phyloP scores from a whole-genome alignment of 2,888 invertebrate genomes.

The Agrilus cyanescens region DNA sequence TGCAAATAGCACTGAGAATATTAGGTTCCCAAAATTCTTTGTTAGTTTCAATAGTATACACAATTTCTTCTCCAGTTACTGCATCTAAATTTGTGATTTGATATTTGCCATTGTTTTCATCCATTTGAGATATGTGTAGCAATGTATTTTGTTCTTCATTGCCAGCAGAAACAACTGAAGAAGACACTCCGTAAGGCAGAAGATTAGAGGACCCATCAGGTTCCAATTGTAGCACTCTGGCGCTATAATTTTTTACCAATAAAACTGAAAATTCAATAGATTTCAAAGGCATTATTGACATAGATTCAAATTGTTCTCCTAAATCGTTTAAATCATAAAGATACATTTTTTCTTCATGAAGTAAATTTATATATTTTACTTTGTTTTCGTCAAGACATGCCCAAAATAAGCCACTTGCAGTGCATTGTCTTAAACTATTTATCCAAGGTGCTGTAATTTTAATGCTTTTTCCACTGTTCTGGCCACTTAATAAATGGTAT shows the following conservation, averaged over 20 bases:
- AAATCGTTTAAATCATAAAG: too few relatives aligned
- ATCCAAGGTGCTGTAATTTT: conserved; percentile 54
- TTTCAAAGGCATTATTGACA: conserved; percentile 18
- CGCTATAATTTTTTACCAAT: conserved; percentile 20
- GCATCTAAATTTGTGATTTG: conserved; percentile 20
- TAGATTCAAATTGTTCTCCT: conserved; percentile 16
- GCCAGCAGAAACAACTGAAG: conserved; percentile 26
- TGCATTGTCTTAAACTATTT: conserved; percentile 37
- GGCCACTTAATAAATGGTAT: conserved; percentile 49
- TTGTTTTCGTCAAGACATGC: conserved; percentile 46
- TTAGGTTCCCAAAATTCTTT: conserved; percentile 4
- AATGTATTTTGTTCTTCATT: conserved; percentile 22
- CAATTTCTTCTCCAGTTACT: conserved; percentile 14
- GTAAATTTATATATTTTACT: conserved; percentile 51
- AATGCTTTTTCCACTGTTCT: conserved; percentile 42
- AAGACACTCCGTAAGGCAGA: conserved; percentile 37
- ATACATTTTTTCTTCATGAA: conserved; percentile 18
- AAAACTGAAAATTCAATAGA: conserved; percentile 20
- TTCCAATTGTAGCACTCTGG: conserved; percentile 21
- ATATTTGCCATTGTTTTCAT: conserved; percentile 21
- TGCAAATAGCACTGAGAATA: conserved; percentile 19
- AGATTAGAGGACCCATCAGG: conserved; percentile 33
- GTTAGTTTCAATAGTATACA: conserved; percentile 4
- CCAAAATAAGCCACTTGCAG: conserved; percentile 49
- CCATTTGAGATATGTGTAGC: conserved; percentile 25